Evolutionary conservation across 2,113 vertebrate genomes (phyloP).

Genomic region (Oceanodroma tethys): DNA sequence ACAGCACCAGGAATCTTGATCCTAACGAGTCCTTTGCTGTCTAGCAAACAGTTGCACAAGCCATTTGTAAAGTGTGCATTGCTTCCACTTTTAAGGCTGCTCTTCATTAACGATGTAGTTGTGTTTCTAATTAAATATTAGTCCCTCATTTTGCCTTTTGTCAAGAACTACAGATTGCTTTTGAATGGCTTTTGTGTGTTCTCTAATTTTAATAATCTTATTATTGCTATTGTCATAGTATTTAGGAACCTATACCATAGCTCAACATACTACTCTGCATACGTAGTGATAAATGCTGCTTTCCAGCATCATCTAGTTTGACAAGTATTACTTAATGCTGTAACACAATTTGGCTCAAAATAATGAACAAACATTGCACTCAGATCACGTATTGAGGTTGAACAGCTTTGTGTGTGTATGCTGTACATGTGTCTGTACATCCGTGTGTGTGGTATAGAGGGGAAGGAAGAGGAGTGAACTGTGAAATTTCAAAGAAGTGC

Average conservation of each 20-base stretch:
- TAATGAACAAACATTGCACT: not conserved
- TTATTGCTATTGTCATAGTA: not conserved
- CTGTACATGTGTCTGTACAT: not conserved
- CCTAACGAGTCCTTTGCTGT: not conserved
- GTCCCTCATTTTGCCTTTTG: not conserved
- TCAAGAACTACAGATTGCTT: not conserved
- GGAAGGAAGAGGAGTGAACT: slow-evolving; percentile 67
- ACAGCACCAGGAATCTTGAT: not conserved
- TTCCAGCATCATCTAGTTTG: not conserved
- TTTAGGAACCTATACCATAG: not conserved
- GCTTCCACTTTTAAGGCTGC: not conserved
- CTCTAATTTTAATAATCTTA: not conserved
- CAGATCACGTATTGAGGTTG: not conserved
- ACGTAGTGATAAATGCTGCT: not conserved
- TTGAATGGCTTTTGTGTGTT: not conserved
- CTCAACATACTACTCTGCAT: not conserved
- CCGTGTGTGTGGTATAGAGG: not conserved
- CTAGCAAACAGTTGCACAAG: not conserved
- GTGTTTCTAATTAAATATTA: not conserved
- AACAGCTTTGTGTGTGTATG: not conserved
- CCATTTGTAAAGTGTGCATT: not conserved
- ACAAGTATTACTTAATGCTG: not conserved
- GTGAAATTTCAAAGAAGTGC: slow-evolving; percentile 51
- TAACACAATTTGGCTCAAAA: not conserved
- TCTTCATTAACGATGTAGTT: not conserved